These are phyloP conservation scores for Aurelia aurita complex sp. Pacific DNA, from an alignment of 30 jellyfish, hydroid and myxozoan species.

Conservation along the genomic window DNA sequence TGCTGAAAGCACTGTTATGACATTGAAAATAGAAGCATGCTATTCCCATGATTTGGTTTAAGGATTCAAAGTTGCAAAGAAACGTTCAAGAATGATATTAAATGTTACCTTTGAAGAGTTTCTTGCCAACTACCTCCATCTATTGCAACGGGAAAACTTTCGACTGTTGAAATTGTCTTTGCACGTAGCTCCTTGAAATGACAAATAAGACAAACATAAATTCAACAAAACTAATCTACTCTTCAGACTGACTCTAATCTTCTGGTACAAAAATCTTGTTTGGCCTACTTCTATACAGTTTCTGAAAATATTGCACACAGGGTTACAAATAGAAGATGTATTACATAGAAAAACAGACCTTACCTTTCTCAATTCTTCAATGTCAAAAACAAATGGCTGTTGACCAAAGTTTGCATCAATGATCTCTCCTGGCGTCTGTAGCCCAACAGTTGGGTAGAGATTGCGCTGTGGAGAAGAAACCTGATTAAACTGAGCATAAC, in stretches of 20 bases:
- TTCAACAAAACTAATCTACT: not conserved
- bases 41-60: no score
- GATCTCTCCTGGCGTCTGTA: conserved; percentile 87
- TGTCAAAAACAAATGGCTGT: conserved; percentile 85
- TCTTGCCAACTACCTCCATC: conserved; percentile 97
- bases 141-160: conserved; percentile 67
- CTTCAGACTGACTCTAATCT: no score
- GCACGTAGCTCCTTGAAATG: conserved; percentile 71
- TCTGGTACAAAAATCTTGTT: no score
- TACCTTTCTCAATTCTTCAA: conserved; percentile 83
- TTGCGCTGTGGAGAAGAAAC: conserved; percentile 53
- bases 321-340: no score
- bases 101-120: conserved; percentile 74
- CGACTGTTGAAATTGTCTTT: conserved; percentile 50
- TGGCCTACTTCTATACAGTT: no score
- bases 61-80: no score
- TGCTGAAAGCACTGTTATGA: no score
- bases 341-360: not conserved
- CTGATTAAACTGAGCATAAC: no score
- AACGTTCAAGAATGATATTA: not conserved
- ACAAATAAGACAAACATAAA: not conserved
- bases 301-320: no score
- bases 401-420: conserved; percentile 96
- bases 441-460: conserved; percentile 86
- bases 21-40: no score